Evolutionary conservation across 2,888 invertebrate genomes (phyloP).

Genomic region (Cerastis rubricosa): DNA sequence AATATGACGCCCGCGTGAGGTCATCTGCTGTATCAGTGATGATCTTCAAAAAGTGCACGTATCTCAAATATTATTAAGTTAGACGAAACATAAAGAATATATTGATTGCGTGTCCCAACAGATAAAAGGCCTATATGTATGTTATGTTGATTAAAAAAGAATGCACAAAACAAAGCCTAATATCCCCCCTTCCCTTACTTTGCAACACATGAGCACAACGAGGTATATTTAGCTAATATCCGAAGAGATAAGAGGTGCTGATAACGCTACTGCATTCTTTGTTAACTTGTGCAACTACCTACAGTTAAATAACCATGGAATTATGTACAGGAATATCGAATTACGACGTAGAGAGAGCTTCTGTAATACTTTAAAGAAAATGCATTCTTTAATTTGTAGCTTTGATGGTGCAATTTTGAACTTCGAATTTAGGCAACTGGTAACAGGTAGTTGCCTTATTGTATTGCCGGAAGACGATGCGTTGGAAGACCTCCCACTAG

Average conservation of each 20-base stretch:
- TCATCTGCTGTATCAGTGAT: background rate
- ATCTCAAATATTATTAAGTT: background rate
- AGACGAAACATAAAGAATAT: background rate
- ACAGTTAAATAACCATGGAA: constrained; percentile 20
- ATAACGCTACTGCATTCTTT: constrained; percentile 53
- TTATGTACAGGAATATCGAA: background rate
- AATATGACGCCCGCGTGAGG: background rate
- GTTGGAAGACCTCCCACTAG: too few relatives aligned
- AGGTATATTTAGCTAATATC: constrained; percentile 56
- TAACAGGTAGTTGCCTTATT: background rate
- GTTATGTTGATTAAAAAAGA: constrained; percentile 1
- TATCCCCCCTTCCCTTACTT: background rate
- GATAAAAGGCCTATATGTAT: background rate
- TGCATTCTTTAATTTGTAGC: background rate
- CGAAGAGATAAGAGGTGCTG: constrained; percentile 40
- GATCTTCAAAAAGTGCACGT: background rate
- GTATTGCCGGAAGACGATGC: too few relatives aligned
- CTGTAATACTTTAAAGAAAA: background rate
- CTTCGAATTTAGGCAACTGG: background rate
- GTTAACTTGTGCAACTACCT: constrained; percentile 26
- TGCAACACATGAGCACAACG: constrained; percentile 16
- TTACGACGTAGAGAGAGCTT: background rate
- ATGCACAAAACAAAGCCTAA: constrained; percentile 5
- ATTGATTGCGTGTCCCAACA: background rate
- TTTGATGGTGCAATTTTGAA: background rate